Evolutionary conservation across 2,888 invertebrate species (phyloP).

Genomic region (Phaonia tiefii): DNA sequence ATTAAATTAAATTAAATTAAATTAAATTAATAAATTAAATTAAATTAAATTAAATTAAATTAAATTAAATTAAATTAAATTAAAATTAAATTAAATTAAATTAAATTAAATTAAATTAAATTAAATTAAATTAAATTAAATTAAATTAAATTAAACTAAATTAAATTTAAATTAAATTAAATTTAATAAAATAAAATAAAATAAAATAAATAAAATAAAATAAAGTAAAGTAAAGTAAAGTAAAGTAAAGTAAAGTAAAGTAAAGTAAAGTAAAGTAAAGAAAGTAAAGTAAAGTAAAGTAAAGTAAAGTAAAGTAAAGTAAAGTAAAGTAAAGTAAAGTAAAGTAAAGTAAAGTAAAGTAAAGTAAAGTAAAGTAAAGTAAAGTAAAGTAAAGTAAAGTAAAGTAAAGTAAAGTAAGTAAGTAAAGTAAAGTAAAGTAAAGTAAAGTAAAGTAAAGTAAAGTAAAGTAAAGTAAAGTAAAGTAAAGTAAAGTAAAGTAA

Average conservation of each 20-base stretch:
- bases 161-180: background rate
- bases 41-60: too few relatives aligned
- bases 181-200: background rate
- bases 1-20: too few relatives aligned
- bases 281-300: too few relatives aligned
- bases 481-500: too few relatives aligned
- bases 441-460: constrained; percentile 37
- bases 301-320: background rate
- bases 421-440: constrained; percentile 29
- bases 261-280: constrained; percentile 4
- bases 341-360: constrained; percentile 11
- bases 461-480: constrained; percentile 30
- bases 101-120: too few relatives aligned
- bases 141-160: background rate
- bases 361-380: constrained; percentile 2
- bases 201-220: background rate
- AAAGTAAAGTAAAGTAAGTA: constrained; percentile 28
- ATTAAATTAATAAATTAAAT: too few relatives aligned
- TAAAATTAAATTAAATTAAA: too few relatives aligned
- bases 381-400: background rate
- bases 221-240: background rate
- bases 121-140: too few relatives aligned
- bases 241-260: constrained; percentile 8
- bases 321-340: background rate
- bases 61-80: too few relatives aligned